Base-by-base conservation (phyloP, 2,113 vertebrate genomes). In the Pachypanchax playfairii region DNA sequence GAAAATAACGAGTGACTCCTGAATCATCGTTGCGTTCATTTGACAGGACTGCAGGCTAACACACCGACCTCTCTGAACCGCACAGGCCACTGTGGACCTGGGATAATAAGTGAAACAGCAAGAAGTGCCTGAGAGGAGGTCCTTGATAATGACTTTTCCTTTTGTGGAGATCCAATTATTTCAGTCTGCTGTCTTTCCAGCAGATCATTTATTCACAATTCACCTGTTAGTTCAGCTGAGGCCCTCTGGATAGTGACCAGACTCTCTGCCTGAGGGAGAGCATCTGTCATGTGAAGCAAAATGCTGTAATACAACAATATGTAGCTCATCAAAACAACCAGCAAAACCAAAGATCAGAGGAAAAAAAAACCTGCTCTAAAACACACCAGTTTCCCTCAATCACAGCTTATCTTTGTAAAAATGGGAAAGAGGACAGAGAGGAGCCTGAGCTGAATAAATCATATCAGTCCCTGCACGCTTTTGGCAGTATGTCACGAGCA, bases 1-100 rank as follows among this genome's bases (percentile, higher is more conserved):
- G 52, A 60, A 79, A 82, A 80, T 88, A 87, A 89, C 70, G 80
- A 85, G 77, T 44, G 20, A 6, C 77, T 84, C 75, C 75, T 78
- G 83, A 87, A 47, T 84, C 79, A 87, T 77, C 8, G 24, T 48
- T 65, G 64, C 25, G 60, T 73, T 64, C 42, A 42, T 82, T 56
- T 76, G 65, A 76, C 68, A 70, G 62, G 76, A 61, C 75, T 57
- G 17, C 55, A 15, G 28, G 50, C 66, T 56, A 28, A 29, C 25
- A 42, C 55, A 42, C 62, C 64, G 75, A 64, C 42, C 50, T 24
- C 15, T 42, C 68, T 69, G 69, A 79, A 49, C 24, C 7, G 33
- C 47, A 51, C 20, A 53, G 67, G 54, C 47, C 46, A 65, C 50
- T 39, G 57, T 48, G 67, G 70, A 67, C 61, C 68, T 26, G 44